Base-by-base conservation (phyloP, 2,797 vertebrate genomes). In the Gallirallus australis region DNA sequence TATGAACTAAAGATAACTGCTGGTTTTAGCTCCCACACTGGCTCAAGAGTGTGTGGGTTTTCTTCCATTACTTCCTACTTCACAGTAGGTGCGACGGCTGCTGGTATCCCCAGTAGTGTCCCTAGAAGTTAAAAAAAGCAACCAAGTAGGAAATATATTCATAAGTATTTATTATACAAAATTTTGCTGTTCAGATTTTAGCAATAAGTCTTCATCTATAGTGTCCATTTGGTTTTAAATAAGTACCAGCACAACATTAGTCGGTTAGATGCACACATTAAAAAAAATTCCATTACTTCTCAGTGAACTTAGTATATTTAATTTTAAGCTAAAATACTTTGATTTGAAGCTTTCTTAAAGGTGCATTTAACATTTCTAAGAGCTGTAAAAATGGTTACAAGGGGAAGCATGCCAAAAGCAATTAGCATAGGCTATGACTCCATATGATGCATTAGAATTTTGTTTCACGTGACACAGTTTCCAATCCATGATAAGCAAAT, bases 401-500 rank as follows among this genome's bases (percentile, higher is more conserved):
- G 33, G 57, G 73, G 48, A 89, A 89, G 82, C 93, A 76, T 57
- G 78, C 76, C 91, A 81, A 87, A 93, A 94, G 37, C 69, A 92
- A 92, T 96, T 90, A 96, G 54, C 79, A 87, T 96, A 89, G 76
- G 65, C 65, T 91, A 35, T 93, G 87, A 76, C 25, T 96, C 64
- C 54, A 17, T 86, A 85, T 85, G 66, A 94, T 96, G 45, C 90
- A 89, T 92, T 95, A 89, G 69, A 88, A 95, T 96, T 96, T 93
- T 93, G 39, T 82, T 97, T 95, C 89, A 81, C 89, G 57, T 85
- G 90, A 78, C 90, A 82, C 64, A 65, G 28, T 95, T 96, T 95
- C 77, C 42, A 94, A 86, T 92, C 57, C 57, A 53, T 92, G 89
- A 78, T 93, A 96, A 96, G 75, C 65, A 96, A 97, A 96, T 94